Evolutionary conservation across 1,140 invertebrate genomes (phyloP), one percentile per base, ranked within the genome.

Genomic region (Drosophila yakuba): DNA sequence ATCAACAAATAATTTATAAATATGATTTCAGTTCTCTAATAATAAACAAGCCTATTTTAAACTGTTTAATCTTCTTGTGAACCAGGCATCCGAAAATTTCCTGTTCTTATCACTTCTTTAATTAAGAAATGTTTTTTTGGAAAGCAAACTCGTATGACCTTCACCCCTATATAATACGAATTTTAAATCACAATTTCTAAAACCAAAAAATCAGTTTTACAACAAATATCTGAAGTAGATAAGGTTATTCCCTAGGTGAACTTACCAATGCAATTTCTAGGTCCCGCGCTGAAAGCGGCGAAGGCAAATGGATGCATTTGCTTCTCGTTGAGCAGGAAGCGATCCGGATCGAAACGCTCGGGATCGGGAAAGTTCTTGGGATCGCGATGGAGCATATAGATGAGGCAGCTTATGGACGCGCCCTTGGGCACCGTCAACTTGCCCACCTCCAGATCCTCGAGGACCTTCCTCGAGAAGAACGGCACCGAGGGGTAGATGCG

Each of bases 401-500:
- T 82, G 4, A 92, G 67, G 35, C 94, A 91, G 8, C 92, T 85
- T 0, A 93, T 82, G 1, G 92, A 91, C 3, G 93, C 93, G 4
- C 94, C 94, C 32, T 92, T 92, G 2, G 94, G 94, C 50, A 95
- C 74, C 0, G 79, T 91, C 44, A 85, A 32, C 71, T 90, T 78
- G 47, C 91, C 92, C 62, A 89, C 77, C 14, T 63, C 54, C 32
- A 93, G 58, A 62, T 94, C 95, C 82, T 95, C 93, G 6, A 83
- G 91, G 0, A 95, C 88, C 25, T 91, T 90, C 44, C 96, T 91
- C 11, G 93, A 94, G 74, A 96, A 95, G 14, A 95, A 90, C 20
- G 96, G 95, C 25, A 96, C 96, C 2, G 95, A 94, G 8, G 96
- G 96, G 90, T 94, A 96, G 3, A 96, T 55, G 36, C 95, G 91